Percentiles rank a stretch among this genome's conserved stretches.
Conservation (phyloP, 2,113 vertebrate species). For the Paramisgurnus dabryanus region DNA sequence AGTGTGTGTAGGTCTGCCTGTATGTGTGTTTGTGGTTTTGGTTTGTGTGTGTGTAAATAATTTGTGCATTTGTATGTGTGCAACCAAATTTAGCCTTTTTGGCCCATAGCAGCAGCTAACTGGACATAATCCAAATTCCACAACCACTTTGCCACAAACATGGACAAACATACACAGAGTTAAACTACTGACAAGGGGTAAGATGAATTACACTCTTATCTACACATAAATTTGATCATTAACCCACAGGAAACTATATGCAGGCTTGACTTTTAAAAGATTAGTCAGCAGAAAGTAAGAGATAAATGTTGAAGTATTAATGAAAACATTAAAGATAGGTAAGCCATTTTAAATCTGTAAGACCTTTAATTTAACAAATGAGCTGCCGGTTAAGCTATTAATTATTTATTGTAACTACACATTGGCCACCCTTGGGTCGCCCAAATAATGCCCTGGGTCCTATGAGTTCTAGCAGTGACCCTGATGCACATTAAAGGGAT, state of each 20-base stretch:
- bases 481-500: too few relatives aligned
- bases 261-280: background rate
- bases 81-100: conserved; percentile 66
- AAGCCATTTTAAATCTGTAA: too few relatives aligned
- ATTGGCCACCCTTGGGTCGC: background rate
- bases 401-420: conserved; percentile 22
- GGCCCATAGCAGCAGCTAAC: conserved; percentile 62
- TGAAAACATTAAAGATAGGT: background rate
- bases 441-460: too few relatives aligned
- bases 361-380: background rate
- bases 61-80: conserved; percentile 13
- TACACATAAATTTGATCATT: conserved; percentile 15
- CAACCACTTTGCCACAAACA: conserved; percentile 57
- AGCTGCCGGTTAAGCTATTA: background rate
- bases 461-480: too few relatives aligned
- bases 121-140: conserved; percentile 68
- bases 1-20: background rate
- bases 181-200: conserved; percentile 33
- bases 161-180: conserved; percentile 12
- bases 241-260: background rate
- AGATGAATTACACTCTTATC: background rate
- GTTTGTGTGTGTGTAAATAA: too few relatives aligned
- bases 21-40: background rate
- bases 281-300: conserved; percentile 14
- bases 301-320: conserved; percentile 2